Conservation (phyloP, 35 echinoderm and acorn worm genomes). For the Ptychodera flava region DNA sequence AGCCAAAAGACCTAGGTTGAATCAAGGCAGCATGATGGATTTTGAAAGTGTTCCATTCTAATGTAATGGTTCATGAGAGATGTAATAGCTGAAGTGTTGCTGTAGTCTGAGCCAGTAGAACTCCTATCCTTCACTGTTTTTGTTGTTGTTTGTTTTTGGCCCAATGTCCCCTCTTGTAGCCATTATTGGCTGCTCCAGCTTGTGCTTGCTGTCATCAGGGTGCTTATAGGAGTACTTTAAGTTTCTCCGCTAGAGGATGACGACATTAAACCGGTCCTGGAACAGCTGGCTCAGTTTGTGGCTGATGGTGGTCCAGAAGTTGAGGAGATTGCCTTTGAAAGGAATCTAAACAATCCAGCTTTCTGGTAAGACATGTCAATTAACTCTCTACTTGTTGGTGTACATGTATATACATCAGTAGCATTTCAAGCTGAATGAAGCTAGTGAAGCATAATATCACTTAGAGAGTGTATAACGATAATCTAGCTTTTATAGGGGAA, state of each 20-base stretch:
- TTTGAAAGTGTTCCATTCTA: no score
- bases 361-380: conserved; percentile 59
- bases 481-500: no score
- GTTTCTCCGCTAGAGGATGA: conserved; percentile 97
- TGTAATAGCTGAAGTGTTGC: no score
- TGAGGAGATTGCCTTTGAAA: conserved; percentile 45
- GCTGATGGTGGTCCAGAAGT: conserved; percentile 69
- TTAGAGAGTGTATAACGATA: no score
- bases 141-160: conserved; percentile 1
- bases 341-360: conserved; percentile 46
- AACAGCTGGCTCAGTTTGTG: conserved; percentile 66
- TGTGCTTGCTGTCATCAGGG: conserved; percentile 11
- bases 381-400: no score
- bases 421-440: no score
- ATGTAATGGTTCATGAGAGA: no score
- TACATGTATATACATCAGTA: no score
- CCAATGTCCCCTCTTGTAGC: background rate
- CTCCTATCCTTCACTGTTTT: background rate
- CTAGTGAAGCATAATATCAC: no score
- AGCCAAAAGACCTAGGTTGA: no score
- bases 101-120: background rate
- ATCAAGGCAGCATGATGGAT: no score
- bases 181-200: background rate
- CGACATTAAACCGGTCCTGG: conserved; percentile 40
- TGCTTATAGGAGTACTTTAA: conserved; percentile 95